Percentiles rank a stretch among this genome's conserved stretches.
phyloP scores from a whole-genome alignment of 2,113 vertebrate genomes.

The Rhodinocichla rosea region DNA sequence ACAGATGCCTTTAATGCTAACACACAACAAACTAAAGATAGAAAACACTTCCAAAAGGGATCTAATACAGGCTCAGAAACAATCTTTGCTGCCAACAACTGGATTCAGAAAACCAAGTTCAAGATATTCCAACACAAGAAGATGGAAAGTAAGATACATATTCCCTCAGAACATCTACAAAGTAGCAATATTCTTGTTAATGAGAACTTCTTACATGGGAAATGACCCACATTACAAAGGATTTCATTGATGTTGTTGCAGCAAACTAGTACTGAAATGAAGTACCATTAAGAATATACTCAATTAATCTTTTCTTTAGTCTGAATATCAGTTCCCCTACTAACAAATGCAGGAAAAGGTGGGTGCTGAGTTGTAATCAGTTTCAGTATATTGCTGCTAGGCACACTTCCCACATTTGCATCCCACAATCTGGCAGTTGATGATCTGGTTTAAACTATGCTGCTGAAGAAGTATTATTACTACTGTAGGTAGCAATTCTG shows the following conservation, averaged over 20 bases:
- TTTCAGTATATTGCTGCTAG: background rate
- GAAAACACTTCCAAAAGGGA: background rate
- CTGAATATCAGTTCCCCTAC: background rate
- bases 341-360: background rate
- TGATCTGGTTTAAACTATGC: background rate
- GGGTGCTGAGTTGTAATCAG: background rate
- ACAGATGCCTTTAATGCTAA: background rate
- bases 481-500: background rate
- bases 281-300: background rate
- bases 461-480: background rate
- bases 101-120: background rate
- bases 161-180: background rate
- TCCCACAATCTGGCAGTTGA: background rate
- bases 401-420: background rate
- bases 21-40: background rate
- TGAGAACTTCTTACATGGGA: background rate
- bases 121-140: background rate
- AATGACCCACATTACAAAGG: background rate
- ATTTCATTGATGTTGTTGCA: background rate
- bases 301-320: background rate
- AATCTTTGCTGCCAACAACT: background rate
- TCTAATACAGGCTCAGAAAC: background rate
- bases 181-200: background rate
- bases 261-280: background rate
- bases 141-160: background rate